Evolutionary conservation across 2,113 vertebrate species (phyloP).

Genomic region (Mastomys natalensis): DNA sequence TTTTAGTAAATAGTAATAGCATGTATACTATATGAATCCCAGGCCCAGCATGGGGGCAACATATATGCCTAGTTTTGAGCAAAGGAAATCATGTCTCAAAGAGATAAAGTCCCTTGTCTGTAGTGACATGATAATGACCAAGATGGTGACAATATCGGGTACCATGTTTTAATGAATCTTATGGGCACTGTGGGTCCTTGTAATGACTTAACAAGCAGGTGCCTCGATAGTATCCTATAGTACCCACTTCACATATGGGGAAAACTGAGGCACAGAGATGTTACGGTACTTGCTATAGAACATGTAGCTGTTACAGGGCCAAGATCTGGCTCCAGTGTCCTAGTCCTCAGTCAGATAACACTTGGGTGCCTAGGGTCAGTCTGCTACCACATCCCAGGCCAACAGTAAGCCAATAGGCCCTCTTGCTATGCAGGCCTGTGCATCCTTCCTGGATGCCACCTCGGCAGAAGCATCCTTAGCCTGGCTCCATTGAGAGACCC

Average conservation of each 20-base stretch:
- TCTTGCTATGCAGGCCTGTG: background rate
- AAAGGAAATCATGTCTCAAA: background rate
- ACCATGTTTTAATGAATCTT: background rate
- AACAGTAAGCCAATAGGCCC: background rate
- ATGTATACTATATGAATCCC: background rate
- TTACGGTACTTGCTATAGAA: background rate
- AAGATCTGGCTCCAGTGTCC: background rate
- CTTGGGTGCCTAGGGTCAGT: background rate
- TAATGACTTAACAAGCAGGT: background rate
- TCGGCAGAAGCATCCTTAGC: background rate
- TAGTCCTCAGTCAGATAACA: background rate
- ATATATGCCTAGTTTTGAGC: background rate
- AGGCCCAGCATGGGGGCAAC: background rate
- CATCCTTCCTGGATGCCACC: background rate
- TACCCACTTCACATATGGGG: background rate
- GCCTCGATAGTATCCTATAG: background rate
- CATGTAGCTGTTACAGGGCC: background rate
- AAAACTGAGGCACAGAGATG: background rate
- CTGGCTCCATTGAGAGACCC: background rate
- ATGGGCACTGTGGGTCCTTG: background rate
- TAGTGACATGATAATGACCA: background rate
- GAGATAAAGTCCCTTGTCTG: background rate
- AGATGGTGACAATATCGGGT: fast-evolving
- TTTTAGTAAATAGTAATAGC: background rate
- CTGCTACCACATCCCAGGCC: background rate